phyloP scores from a whole-genome alignment of 2,797 vertebrate species.

The Clarias platycephalus region DNA sequence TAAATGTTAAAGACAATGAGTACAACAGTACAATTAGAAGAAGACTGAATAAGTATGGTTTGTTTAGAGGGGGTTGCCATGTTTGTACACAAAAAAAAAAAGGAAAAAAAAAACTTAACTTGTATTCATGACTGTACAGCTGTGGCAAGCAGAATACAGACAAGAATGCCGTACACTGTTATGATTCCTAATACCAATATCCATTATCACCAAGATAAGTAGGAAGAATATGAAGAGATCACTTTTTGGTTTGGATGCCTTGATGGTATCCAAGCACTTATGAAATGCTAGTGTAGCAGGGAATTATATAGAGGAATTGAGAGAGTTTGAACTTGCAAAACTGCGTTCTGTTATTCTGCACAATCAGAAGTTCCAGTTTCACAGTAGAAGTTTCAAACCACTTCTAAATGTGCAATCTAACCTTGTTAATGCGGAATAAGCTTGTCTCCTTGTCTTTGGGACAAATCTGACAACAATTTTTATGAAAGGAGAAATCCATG shows the following conservation, averaged over 20 bases:
- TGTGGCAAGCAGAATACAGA: neutral
- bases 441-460: neutral
- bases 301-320: too few relatives aligned
- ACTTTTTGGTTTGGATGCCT: neutral
- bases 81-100: too few relatives aligned
- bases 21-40: too few relatives aligned
- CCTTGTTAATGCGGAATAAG: neutral
- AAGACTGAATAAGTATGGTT: too few relatives aligned
- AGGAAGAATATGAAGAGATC: neutral
- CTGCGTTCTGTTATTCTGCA: too few relatives aligned
- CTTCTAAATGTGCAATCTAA: neutral
- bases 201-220: neutral
- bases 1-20: too few relatives aligned
- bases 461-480: neutral
- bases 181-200: neutral
- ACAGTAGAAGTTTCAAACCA: neutral
- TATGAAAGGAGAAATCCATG: neutral
- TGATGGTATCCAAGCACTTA: too few relatives aligned
- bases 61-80: too few relatives aligned
- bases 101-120: too few relatives aligned
- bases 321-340: too few relatives aligned
- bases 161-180: neutral
- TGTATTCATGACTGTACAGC: neutral
- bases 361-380: too few relatives aligned
- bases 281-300: too few relatives aligned